Percentiles rank a stretch among this genome's conserved stretches.
Evolutionary conservation across 2,113 vertebrate species (phyloP).

Genomic region (Brienomyrus longianalis): DNA sequence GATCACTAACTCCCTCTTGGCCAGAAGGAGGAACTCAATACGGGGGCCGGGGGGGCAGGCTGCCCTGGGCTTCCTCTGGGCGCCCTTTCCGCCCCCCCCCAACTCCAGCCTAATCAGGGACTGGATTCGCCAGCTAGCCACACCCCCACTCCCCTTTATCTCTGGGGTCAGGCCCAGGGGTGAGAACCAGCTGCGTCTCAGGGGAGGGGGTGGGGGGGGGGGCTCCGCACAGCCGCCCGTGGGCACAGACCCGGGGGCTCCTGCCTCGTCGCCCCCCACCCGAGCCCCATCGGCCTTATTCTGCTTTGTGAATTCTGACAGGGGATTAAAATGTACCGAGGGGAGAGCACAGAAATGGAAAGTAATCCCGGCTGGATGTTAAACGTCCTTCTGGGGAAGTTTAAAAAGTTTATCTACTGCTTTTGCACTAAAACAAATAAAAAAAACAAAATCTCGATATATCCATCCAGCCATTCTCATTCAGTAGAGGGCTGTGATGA

Average conservation of each 20-base stretch:
- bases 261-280: conserved; percentile 19
- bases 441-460: neutral
- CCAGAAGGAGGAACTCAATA: conserved; percentile 29
- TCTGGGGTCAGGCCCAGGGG: conserved; percentile 22
- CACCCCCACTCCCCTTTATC: neutral
- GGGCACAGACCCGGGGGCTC: conserved; percentile 21
- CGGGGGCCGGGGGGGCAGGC: conserved; percentile 9
- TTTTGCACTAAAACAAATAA: neutral
- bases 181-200: conserved; percentile 17
- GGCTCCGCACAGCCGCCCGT: conserved; percentile 29
- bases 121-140: neutral
- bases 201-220: conserved; percentile 16
- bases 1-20: conserved; percentile 7
- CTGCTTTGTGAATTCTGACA: conserved; percentile 37
- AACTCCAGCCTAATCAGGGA: conserved; percentile 27
- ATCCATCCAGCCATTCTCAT: neutral
- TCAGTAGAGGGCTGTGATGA: neutral
- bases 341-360: neutral
- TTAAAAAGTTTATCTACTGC: conserved; percentile 19
- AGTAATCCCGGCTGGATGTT: conserved; percentile 11
- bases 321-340: conserved; percentile 17
- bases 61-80: conserved; percentile 29
- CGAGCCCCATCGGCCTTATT: conserved; percentile 14
- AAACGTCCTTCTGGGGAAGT: conserved; percentile 22
- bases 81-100: conserved; percentile 7